Evolutionary conservation across 1,140 invertebrate species (phyloP).

Genomic region (Pachypeltis micranthus): DNA sequence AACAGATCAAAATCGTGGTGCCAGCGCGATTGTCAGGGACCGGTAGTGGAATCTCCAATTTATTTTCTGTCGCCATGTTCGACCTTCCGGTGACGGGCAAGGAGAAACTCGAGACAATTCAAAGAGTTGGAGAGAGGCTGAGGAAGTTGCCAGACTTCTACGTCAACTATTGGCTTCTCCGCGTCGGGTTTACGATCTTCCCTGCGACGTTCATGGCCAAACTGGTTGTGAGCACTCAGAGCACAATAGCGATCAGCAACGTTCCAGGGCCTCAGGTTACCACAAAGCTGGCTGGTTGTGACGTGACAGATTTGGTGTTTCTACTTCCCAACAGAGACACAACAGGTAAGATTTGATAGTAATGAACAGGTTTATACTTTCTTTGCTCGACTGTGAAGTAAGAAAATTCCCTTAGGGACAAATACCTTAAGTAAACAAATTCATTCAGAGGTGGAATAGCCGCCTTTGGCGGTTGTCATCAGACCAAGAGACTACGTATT

Average conservation of each 20-base stretch:
- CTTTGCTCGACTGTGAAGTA: neutral
- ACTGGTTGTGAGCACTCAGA: neutral
- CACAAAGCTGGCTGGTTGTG: neutral
- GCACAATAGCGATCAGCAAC: neutral
- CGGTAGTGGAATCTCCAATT: neutral
- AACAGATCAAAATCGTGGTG: neutral
- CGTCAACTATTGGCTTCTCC: neutral
- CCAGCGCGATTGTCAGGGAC: neutral
- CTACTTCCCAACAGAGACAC: conserved; percentile 4
- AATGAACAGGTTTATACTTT: neutral
- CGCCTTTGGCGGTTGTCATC: neutral
- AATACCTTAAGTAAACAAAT: neutral
- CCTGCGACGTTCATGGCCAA: neutral
- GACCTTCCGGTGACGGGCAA: neutral
- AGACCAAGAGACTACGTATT: neutral
- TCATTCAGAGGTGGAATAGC: neutral
- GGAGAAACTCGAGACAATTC: neutral
- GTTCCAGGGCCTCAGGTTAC: neutral
- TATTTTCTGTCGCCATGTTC: neutral
- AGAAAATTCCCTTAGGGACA: neutral
- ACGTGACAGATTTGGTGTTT: neutral
- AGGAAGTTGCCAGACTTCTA: neutral
- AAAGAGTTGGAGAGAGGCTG: neutral
- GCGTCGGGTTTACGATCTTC: neutral
- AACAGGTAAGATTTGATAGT: neutral